Base-by-base conservation (phyloP, 2,113 vertebrate genomes). In the Notarius lentiginosus region DNA sequence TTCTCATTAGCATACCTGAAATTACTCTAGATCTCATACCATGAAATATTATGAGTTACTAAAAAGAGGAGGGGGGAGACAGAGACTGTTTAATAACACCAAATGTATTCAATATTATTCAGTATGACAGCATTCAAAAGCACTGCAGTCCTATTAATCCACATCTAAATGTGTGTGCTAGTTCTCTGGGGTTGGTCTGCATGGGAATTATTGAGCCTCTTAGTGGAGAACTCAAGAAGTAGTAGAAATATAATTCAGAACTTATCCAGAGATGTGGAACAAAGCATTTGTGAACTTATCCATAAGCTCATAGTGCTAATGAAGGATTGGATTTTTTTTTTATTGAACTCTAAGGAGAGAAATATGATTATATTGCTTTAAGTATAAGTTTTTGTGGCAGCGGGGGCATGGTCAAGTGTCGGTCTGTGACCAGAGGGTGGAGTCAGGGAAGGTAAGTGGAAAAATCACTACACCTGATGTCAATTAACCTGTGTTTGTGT, bases 91-190 rank as follows among this genome's bases (percentile, higher is more conserved):
- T 91, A 89, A 91, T 90, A 84, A 88, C 56, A 85, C 27, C 49
- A 88, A 91, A 92, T 89, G 81, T 83, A 90, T 92, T 90, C 87
- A 91, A 79, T 84, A 86, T 47, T 89, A 86, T 80, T 83, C 79
- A 84, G 81, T 86, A 89, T 73, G 90, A 83, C 80, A 72, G 87
- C 90, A 90, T 89, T 88, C 82, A 92, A 91, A 92, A 90, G 81
- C 66, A 70, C 88, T 79, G 70, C 41, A 83, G 87, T 89, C 82
- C 89, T 90, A 90, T 92, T 92, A 93, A 93, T 93, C 87, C 84
- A 92, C 90, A 93, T 91, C 88, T 87, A 93, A 90, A 91, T 93
- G 90, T 91, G 58, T 84, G 56, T 91, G 89, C 89, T 90, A 85
- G 65, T 90, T 91, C 84, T 90, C 77, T 91, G 91, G 89, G 82